These are phyloP conservation scores for Brenthis ino DNA, from an alignment of 2,888 invertebrate species.

Conservation along the genomic window DNA sequence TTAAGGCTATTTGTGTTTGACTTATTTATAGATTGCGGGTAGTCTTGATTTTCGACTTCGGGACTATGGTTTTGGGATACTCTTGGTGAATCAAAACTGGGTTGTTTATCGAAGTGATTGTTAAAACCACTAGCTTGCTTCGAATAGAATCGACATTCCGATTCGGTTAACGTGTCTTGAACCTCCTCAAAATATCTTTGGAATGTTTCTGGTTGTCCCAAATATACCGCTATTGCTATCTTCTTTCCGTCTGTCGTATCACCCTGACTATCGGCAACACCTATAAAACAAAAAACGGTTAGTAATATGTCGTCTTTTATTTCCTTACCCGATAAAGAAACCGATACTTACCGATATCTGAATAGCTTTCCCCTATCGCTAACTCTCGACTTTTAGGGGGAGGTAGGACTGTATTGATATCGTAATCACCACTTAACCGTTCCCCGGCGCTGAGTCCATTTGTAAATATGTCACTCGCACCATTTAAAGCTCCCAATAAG, in stretches of 20 bases:
- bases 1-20: slow-evolving; percentile 81
- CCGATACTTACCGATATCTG: slow-evolving; percentile 72
- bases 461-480: slow-evolving; percentile 70
- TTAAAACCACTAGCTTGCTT: slow-evolving; percentile 72
- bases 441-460: slow-evolving; percentile 67
- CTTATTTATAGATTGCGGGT: slow-evolving; percentile 68
- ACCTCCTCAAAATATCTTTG: slow-evolving; percentile 86
- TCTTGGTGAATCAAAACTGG: slow-evolving; percentile 75
- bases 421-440: slow-evolving; percentile 75
- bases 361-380: slow-evolving; percentile 80
- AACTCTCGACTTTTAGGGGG: slow-evolving; percentile 77
- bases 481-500: slow-evolving; percentile 67
- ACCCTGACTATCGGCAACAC: slow-evolving; percentile 82
- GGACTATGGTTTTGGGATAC: slow-evolving; percentile 75
- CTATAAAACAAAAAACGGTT: slow-evolving; percentile 45
- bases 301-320: too few species aligned
- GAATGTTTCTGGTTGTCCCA: slow-evolving; percentile 92
- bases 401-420: slow-evolving; percentile 74
- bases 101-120: slow-evolving; percentile 73
- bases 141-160: slow-evolving; percentile 83
- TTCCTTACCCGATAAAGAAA: too few species aligned
- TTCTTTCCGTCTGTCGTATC: slow-evolving; percentile 92
- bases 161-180: slow-evolving; percentile 85
- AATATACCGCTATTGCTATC: slow-evolving; percentile 92
- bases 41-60: slow-evolving; percentile 72